A percentile compares a stretch with the other conserved stretches of the same genome.
Evolutionary conservation across 2,797 vertebrate species (phyloP).

Genomic region (Enteromius trimaculatus): DNA sequence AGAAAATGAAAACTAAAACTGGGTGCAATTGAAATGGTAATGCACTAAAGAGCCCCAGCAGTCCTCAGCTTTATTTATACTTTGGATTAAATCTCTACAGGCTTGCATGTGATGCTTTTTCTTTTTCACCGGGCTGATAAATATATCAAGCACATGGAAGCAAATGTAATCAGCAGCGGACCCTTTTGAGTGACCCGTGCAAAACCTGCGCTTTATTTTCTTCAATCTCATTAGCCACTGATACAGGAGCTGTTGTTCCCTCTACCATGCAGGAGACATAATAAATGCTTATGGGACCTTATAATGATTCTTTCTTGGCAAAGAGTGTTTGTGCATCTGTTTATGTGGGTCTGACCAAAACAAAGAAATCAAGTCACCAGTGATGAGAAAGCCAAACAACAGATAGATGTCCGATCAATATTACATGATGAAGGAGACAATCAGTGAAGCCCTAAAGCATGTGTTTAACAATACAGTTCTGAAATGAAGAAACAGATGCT

Average conservation of each 20-base stretch:
- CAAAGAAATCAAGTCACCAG: conserved; percentile 5
- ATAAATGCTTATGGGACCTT: conserved; percentile 24
- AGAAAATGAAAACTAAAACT: conserved; percentile 30
- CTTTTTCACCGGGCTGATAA: conserved; percentile 18
- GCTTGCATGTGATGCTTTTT: background rate
- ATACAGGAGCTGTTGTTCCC: conserved; percentile 8
- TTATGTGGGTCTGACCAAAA: conserved; percentile 31
- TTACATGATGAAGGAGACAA: background rate
- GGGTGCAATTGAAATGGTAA: conserved; percentile 15
- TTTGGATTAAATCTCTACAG: conserved; percentile 8
- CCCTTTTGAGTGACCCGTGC: conserved; percentile 10
- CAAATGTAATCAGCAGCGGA: conserved; percentile 6
- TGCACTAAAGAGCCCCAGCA: conserved; percentile 6
- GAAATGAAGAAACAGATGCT: background rate
- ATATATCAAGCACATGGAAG: conserved; percentile 26
- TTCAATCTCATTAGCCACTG: conserved; percentile 27
- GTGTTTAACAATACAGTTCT: background rate
- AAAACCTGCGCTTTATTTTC: conserved; percentile 28
- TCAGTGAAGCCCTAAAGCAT: conserved; percentile 8
- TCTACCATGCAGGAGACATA: background rate
- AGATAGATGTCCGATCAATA: conserved; percentile 22
- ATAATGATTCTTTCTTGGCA: conserved; percentile 5
- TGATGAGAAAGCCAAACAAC: conserved; percentile 5
- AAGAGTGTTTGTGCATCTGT: conserved; percentile 21
- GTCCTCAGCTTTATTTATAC: conserved; percentile 18